Evolutionary conservation across 2,888 invertebrate species (phyloP).

Genomic region (Cheilosia variabilis): DNA sequence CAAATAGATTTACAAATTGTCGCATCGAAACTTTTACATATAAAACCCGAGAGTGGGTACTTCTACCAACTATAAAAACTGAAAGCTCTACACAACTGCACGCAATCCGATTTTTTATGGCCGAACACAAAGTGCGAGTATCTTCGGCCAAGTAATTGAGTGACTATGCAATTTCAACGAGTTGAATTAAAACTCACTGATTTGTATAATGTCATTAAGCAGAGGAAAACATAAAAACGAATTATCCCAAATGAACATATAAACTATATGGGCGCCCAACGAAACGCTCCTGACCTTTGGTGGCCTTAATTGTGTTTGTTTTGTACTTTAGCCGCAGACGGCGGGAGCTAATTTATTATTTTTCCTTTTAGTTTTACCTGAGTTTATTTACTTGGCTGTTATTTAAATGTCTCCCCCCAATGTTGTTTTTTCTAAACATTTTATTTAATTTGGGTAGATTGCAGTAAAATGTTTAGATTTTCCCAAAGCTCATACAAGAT

Average conservation of each 20-base stretch:
- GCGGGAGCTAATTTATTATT: slow-evolving; percentile 20
- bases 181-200: neutral
- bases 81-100: neutral
- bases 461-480: too few relatives aligned
- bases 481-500: too few relatives aligned
- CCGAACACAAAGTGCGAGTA: neutral
- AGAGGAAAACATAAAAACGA: slow-evolving; percentile 16
- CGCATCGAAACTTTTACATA: neutral
- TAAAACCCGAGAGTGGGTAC: neutral
- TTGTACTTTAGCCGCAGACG: slow-evolving; percentile 18
- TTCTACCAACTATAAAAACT: neutral
- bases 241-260: slow-evolving; percentile 24
- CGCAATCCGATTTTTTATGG: neutral
- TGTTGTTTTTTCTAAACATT: neutral
- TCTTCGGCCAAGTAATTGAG: neutral
- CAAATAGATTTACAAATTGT: neutral
- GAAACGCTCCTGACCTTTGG: slow-evolving; percentile 22
- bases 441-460: too few relatives aligned
- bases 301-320: slow-evolving; percentile 11
- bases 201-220: neutral
- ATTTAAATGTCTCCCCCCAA: neutral
- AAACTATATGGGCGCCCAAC: neutral
- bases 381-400: slow-evolving; percentile 1
- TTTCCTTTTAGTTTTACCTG: neutral
- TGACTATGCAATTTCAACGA: slow-evolving; percentile 11